These are phyloP conservation scores for Steatocranus sp. DNA, from an alignment of 2,797 vertebrate species.

Conservation along the genomic window DNA sequence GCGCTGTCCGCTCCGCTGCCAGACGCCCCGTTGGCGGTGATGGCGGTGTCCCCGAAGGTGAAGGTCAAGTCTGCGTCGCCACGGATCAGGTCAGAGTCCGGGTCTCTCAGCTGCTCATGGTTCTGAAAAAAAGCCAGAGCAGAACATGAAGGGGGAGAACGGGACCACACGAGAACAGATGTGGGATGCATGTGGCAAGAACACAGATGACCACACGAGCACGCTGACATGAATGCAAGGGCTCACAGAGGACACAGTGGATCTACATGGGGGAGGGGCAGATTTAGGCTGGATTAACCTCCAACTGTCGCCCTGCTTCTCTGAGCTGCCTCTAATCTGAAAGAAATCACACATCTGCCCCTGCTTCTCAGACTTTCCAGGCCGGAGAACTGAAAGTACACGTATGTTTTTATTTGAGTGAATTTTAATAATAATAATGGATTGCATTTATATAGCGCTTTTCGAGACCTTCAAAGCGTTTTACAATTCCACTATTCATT, in stretches of 20 bases:
- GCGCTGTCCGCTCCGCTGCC: constrained; percentile 55
- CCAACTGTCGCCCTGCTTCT: not conserved
- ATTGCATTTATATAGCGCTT: no score
- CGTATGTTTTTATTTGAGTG: not conserved
- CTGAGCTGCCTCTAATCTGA: not conserved
- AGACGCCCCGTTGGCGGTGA: constrained; percentile 91
- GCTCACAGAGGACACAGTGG: constrained; percentile 53
- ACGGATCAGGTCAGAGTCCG: constrained; percentile 89
- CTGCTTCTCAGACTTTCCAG: not conserved
- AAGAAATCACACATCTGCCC: not conserved
- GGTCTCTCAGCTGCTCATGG: constrained; percentile 88
- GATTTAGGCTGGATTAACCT: not conserved
- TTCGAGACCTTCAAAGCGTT: no score
- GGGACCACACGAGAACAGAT: not conserved
- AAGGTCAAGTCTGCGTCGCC: constrained; percentile 90
- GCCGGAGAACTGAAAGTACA: not conserved
- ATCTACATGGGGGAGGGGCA: constrained; percentile 32
- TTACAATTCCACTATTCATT: no score
- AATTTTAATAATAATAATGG: no score
- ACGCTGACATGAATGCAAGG: constrained; percentile 15
- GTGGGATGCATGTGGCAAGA: not conserved
- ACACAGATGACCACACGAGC: not conserved
- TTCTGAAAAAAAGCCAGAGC: constrained; percentile 75
- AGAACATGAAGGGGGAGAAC: constrained; percentile 26
- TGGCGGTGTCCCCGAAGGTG: constrained; percentile 88